These are phyloP conservation scores for Volucella inflata DNA, from an alignment of 2,888 invertebrate species.

Conservation along the genomic window DNA sequence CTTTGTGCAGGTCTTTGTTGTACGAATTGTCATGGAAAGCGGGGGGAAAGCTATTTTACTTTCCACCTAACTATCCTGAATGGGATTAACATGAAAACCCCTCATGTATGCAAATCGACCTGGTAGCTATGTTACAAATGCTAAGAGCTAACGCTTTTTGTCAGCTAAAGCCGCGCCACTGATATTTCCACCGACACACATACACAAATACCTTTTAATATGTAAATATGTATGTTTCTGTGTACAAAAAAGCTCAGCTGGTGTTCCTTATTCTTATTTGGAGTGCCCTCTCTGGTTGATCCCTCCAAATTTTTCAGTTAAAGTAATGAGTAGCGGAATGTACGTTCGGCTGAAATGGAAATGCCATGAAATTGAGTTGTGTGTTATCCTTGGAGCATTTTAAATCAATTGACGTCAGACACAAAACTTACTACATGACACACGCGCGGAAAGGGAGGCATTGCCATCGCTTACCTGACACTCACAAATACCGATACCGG, in stretches of 20 bases:
- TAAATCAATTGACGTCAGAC: slow-evolving; percentile 71
- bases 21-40: slow-evolving; percentile 11
- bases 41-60: not conserved
- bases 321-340: slow-evolving; percentile 71
- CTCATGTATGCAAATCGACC: slow-evolving; percentile 66
- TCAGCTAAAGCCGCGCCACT: slow-evolving; percentile 9
- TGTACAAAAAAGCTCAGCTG: not conserved
- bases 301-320: slow-evolving; percentile 40
- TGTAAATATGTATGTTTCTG: too few relatives aligned
- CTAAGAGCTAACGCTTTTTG: slow-evolving; percentile 21
- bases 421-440: slow-evolving; percentile 6
- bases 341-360: slow-evolving; percentile 57
- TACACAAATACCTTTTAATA: too few relatives aligned
- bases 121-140: slow-evolving; percentile 47
- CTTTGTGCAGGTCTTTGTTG: slow-evolving; percentile 33
- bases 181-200: slow-evolving; percentile 17
- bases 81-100: slow-evolving; percentile 44
- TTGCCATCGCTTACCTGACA: slow-evolving; percentile 27
- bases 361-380: slow-evolving; percentile 70
- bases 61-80: not conserved
- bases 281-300: not conserved
- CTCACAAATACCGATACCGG: not conserved
- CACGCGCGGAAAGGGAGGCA: not conserved
- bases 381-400: slow-evolving; percentile 71
- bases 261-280: slow-evolving; percentile 36